Evolutionary conservation across 2,113 vertebrate genomes (phyloP), one percentile per base, ranked within the genome.

Genomic region (Alligator mississippiensis): DNA sequence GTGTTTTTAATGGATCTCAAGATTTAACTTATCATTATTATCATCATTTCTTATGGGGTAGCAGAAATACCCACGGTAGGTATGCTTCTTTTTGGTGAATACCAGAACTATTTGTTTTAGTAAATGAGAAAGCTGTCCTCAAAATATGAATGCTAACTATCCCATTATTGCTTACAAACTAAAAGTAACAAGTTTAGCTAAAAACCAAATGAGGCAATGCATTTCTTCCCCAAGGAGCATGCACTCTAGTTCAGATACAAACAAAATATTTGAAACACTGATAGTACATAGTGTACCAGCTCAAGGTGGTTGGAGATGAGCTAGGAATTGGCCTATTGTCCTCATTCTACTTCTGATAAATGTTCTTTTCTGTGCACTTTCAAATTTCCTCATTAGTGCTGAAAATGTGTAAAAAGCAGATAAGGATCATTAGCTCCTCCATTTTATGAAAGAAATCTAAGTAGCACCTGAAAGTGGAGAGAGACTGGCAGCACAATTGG

Each of bases 381-480:
- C n/a, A 85, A 12, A 93, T 94, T 85, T 93, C 60, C 81, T 93
- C 28, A 77, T 95, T 91, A 87, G 47, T 24, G 22, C 16, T 54
- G 79, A 91, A 77, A 78, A 34, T 59, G 2, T n/a, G 62, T 72
- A 66, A 95, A 47, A 82, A 78, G 66, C 21, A 76, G 83, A 87
- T 47, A 84, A 0, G 0, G 16, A 72, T 54, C 30, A 5, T 13
- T 59, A 75, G 61, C 9, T 82, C 4, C 18, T 77, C 13, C 19
- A 28, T 66, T 54, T 28, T 58, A 17, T 86, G 80, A 72, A 62
- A 76, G 18, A 84, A 3, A 15, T 4, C 5, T 57, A 86, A 85
- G 64, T 84, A 84, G 9, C 38, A 64, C 5, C 22, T 55, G 24
- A 75, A 11, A 5, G 9, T 63, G 1, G 24, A 54, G 3, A 38